Percentiles rank a stretch among this genome's conserved stretches.
These are phyloP conservation scores for Ferdinandea cuprea DNA, from an alignment of 2,888 invertebrate genomes.

Conservation along the genomic window DNA sequence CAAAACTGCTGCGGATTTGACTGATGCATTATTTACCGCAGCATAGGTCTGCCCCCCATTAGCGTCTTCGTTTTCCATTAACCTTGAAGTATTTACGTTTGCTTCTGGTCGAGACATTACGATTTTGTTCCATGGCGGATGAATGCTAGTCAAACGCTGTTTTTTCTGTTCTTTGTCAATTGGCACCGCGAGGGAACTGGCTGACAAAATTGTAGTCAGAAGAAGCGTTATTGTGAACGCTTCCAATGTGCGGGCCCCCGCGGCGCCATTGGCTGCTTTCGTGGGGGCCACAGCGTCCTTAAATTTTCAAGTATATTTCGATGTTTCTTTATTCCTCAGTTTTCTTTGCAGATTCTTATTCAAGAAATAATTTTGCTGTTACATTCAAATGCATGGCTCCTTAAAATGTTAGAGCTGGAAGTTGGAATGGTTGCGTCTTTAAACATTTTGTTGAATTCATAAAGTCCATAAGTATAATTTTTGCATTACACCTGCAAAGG, in stretches of 20 bases:
- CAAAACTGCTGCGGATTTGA: background rate
- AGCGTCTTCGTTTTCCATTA: constrained; percentile 65
- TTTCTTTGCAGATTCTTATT: constrained; percentile 7
- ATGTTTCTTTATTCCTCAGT: background rate
- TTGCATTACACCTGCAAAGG: too few relatives aligned
- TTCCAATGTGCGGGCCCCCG: constrained; percentile 82
- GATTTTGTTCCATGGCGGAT: constrained; percentile 75
- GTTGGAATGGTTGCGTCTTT: too few relatives aligned
- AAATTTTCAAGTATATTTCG: constrained; percentile 41
- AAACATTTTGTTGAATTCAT: too few relatives aligned
- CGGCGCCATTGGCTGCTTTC: constrained; percentile 82
- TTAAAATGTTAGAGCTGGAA: too few relatives aligned
- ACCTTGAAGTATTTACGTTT: constrained; percentile 68
- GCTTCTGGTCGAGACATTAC: constrained; percentile 58
- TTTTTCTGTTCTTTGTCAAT: constrained; percentile 47
- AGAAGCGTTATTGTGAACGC: constrained; percentile 79
- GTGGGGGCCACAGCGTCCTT: constrained; percentile 83
- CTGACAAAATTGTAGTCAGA: constrained; percentile 79
- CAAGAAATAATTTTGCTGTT: background rate
- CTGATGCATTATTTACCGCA: constrained; percentile 23
- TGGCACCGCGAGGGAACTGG: constrained; percentile 82
- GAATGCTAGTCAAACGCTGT: constrained; percentile 45
- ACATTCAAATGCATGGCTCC: background rate
- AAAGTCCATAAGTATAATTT: too few relatives aligned
- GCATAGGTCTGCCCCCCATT: constrained; percentile 24